Conservation (phyloP, 2,113 vertebrate species). For the Piaya cayana region DNA sequence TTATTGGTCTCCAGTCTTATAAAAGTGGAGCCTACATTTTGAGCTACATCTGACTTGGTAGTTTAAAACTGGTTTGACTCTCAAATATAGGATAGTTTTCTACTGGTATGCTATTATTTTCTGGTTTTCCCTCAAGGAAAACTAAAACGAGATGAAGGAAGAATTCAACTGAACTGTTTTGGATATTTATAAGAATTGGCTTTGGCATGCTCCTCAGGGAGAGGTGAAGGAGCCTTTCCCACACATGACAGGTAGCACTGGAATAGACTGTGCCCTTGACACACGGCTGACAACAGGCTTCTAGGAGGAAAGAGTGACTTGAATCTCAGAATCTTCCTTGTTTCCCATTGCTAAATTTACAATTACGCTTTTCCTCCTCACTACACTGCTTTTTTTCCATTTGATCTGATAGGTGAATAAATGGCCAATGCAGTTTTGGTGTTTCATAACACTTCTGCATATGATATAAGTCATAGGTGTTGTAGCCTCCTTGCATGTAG, state of each 20-base stretch:
- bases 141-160: not conserved
- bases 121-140: not conserved
- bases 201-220: rapidly evolving
- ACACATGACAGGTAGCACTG: rapidly evolving
- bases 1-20: not conserved
- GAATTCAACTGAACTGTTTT: not conserved
- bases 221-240: not conserved
- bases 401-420: not conserved
- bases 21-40: not conserved
- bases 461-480: rapidly evolving
- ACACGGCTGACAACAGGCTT: rapidly evolving
- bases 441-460: rapidly evolving
- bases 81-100: not conserved
- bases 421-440: not conserved
- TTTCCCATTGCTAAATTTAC: not conserved
- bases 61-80: not conserved
- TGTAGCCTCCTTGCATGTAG: not conserved
- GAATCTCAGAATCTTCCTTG: not conserved
- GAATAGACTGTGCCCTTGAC: rapidly evolving
- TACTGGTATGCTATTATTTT: not conserved
- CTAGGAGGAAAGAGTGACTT: not conserved
- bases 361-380: not conserved
- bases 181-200: not conserved
- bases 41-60: not conserved
- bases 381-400: not conserved